phyloP scores from a whole-genome alignment of 2,888 invertebrate species.

The Drosophila acutilabella region DNA sequence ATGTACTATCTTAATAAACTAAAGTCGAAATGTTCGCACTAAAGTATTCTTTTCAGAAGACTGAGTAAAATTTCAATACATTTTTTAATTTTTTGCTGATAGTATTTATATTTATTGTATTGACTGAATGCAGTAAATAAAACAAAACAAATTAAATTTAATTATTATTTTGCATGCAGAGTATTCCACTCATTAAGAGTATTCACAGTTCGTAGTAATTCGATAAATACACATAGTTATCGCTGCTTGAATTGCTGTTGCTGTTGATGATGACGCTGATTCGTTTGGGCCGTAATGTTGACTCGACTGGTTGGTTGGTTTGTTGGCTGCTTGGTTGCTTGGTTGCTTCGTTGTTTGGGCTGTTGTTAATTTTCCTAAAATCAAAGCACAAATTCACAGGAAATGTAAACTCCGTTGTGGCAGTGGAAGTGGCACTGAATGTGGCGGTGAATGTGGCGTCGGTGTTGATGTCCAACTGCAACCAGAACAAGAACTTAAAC shows the following conservation, averaged over 20 bases:
- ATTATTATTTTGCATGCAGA: neutral
- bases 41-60: too few relatives aligned
- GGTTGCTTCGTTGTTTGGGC: conserved; percentile 65
- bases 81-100: too few relatives aligned
- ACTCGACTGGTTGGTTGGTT: conserved; percentile 68
- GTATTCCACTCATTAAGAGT: conserved; percentile 13
- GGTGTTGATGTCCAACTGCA: conserved; percentile 23
- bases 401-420: conserved; percentile 74
- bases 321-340: conserved; percentile 25
- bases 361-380: conserved; percentile 80
- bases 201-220: conserved; percentile 30
- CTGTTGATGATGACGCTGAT: conserved; percentile 73
- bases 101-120: too few relatives aligned
- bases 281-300: conserved; percentile 79
- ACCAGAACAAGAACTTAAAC: conserved; percentile 38
- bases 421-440: conserved; percentile 24
- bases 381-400: conserved; percentile 81
- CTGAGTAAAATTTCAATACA: too few relatives aligned
- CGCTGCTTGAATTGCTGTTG: conserved; percentile 45
- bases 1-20: too few relatives aligned
- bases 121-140: neutral
- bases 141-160: neutral
- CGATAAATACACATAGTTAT: conserved; percentile 25
- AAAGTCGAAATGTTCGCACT: too few relatives aligned
- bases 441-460: conserved; percentile 1